phyloP scores from a whole-genome alignment of 92 coral and sea anemone genomes.

The Muricea muricata region DNA sequence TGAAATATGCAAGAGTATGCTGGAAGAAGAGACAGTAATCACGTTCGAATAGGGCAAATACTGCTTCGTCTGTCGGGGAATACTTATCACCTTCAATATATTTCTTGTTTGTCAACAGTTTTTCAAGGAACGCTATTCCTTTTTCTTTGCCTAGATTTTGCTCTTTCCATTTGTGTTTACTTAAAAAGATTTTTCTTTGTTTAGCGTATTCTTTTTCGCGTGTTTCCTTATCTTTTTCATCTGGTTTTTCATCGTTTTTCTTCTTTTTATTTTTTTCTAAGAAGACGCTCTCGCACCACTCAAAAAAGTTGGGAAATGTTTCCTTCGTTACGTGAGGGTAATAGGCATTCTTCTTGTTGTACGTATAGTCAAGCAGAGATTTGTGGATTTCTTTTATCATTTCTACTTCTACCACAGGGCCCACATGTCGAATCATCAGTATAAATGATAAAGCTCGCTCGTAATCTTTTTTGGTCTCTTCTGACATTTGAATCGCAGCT shows the following conservation, averaged over 20 bases:
- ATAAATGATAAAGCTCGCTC: conserved; percentile 48
- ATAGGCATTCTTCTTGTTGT: conserved; percentile 13
- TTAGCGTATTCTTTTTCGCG: too few relatives aligned
- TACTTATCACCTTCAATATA: conserved; percentile 9
- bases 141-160: not conserved
- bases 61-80: not conserved
- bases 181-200: not conserved
- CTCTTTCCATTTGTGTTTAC: not conserved
- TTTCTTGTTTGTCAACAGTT: not conserved
- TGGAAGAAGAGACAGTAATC: too few relatives aligned
- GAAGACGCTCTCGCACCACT: conserved; percentile 38
- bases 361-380: conserved; percentile 28
- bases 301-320: conserved; percentile 35
- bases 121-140: not conserved
- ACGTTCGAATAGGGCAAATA: too few relatives aligned
- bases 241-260: too few relatives aligned
- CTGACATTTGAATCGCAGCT: not conserved
- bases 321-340: conserved; percentile 4
- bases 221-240: too few relatives aligned
- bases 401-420: conserved; percentile 58
- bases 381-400: conserved; percentile 37
- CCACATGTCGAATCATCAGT: conserved; percentile 57
- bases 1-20: too few relatives aligned
- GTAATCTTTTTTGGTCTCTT: conserved; percentile 18
- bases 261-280: not conserved